Evolutionary conservation across 53 echinoderm and acorn worm genomes (phyloP).

Genomic region (Temnopleurus reevesii): DNA sequence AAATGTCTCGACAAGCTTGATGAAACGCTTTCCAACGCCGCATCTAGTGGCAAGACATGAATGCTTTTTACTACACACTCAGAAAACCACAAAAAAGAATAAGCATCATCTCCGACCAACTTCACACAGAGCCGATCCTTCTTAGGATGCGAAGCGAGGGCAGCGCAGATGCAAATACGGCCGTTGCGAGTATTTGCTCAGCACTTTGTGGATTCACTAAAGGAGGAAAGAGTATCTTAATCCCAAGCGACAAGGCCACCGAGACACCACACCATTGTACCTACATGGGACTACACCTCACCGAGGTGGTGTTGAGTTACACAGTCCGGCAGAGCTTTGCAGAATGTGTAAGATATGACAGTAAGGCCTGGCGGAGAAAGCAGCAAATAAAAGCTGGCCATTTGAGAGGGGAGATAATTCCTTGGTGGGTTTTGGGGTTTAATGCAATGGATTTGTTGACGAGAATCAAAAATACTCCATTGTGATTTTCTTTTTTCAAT

Average conservation of each 20-base stretch:
- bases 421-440: too few species aligned
- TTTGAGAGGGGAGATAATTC: too few species aligned
- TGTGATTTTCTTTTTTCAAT: too few species aligned
- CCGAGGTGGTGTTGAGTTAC: background rate
- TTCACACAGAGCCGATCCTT: background rate
- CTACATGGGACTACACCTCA: background rate
- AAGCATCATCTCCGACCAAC: too few species aligned
- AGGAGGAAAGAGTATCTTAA: background rate
- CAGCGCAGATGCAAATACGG: slow-evolving; percentile 1
- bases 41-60: too few species aligned
- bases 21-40: too few species aligned
- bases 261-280: background rate
- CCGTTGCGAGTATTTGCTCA: background rate
- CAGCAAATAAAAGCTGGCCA: background rate
- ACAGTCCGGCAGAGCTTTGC: background rate
- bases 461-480: too few species aligned
- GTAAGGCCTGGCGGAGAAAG: background rate
- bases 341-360: background rate
- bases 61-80: too few species aligned
- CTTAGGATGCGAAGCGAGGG: background rate
- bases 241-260: background rate
- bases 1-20: too few species aligned
- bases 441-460: too few species aligned
- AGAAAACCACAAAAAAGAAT: too few species aligned
- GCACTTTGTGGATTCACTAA: slow-evolving; percentile 16